Evolutionary conservation across 2,113 vertebrate species (phyloP), one percentile per base, ranked within the genome.

Genomic region (Sorex araneus): DNA sequence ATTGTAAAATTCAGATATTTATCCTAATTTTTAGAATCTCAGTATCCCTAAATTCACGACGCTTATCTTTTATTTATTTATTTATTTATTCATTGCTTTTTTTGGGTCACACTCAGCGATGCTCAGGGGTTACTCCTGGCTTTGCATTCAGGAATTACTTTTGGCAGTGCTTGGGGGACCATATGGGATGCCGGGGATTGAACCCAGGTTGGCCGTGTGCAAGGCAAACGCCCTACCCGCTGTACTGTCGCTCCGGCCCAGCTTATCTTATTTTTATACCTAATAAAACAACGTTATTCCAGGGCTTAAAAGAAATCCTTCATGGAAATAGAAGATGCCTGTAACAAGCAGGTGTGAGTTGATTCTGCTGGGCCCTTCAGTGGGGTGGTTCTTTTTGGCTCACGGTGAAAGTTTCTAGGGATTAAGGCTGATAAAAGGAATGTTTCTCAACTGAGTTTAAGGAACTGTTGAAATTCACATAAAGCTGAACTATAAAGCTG

Each of bases 211-310:
- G n/a, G n/a, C n/a, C n/a, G n/a, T n/a, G n/a, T n/a, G n/a, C n/a
- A n/a, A n/a, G n/a, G n/a, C n/a, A n/a, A n/a, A n/a, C n/a, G n/a
- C n/a, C n/a, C n/a, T n/a, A n/a, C n/a, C n/a, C n/a, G n/a, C n/a
- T n/a, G n/a, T n/a, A n/a, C n/a, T n/a, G n/a, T n/a, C n/a, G n/a
- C n/a, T n/a, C n/a, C n/a, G n/a, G n/a, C n/a, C n/a, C n/a, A n/a
- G 90, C 27, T 83, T 40, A 28, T 27, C 57, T 60, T 74, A 78
- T 13, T 85, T 92, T 94, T 13, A 1, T 73, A 60, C 36, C 43
- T 45, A 40, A 15, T 73, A 54, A 32, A 19, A 25, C 15, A 30
- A 82, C 45, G 12, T 16, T 79, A 50, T 71, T 94, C 91, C 47
- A 66, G 90, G 40, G 66, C 70, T 30, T 54, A 12, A 43, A 43